Evolutionary conservation across 2,797 vertebrate species (phyloP).

Genomic region (Fistularia tabacaria): DNA sequence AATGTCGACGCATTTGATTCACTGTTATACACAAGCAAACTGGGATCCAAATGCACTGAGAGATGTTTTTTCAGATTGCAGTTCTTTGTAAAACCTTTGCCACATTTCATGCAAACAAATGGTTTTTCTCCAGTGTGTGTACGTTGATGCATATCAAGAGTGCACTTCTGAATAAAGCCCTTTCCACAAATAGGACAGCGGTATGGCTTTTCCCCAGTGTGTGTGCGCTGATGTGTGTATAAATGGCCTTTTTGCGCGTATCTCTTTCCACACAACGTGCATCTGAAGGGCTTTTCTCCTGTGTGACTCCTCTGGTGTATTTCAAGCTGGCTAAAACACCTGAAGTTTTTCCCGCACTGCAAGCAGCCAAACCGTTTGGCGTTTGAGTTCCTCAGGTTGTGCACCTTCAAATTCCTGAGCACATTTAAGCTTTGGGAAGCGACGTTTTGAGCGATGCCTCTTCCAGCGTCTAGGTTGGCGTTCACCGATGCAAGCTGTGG

Average conservation of each 20-base stretch:
- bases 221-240: constrained; percentile 79
- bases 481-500: constrained; percentile 30
- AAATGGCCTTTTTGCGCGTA: constrained; percentile 78
- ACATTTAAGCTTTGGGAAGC: constrained; percentile 38
- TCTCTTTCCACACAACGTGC: constrained; percentile 74
- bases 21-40: constrained; percentile 42
- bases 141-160: constrained; percentile 77
- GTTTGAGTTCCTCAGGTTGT: constrained; percentile 48
- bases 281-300: constrained; percentile 77
- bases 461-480: constrained; percentile 34
- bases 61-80: constrained; percentile 68
- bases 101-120: constrained; percentile 72
- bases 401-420: constrained; percentile 58
- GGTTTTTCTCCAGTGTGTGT: constrained; percentile 79
- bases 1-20: constrained; percentile 13
- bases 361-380: constrained; percentile 71
- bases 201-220: constrained; percentile 79
- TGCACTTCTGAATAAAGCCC: constrained; percentile 79
- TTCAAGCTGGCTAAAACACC: constrained; percentile 77
- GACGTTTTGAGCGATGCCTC: constrained; percentile 33
- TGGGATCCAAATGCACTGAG: constrained; percentile 45
- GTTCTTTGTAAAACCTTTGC: constrained; percentile 69
- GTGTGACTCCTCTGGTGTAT: constrained; percentile 80
- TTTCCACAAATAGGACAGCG: constrained; percentile 75
- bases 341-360: constrained; percentile 74